Base-by-base conservation (phyloP, 2,797 vertebrate genomes). In the Petrocephalus sullivani region DNA sequence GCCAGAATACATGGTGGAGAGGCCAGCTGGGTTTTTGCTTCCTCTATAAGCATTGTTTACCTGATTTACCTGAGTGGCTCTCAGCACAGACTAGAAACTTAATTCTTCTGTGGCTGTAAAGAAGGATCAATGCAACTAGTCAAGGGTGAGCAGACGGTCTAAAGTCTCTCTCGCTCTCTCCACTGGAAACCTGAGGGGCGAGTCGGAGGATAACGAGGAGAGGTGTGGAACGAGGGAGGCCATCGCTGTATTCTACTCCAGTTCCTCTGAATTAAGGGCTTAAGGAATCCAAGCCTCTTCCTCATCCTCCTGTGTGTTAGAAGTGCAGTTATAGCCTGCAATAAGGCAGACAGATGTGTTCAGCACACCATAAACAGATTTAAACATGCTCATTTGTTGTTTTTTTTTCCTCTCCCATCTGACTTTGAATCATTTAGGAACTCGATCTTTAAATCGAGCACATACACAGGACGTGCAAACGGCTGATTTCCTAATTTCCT, bases 61-160 rank as follows among this genome's bases (percentile, higher is more conserved):
- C 90, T 91, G 92, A 94, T 95, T 94, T 37, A 37, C 56, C 21
- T 58, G 94, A 92, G 93, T 90, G 7, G 49, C 88, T 92, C 92
- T 92, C 89, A 89, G 92, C 94, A 94, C 94, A 94, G 94, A 94
- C 92, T 92, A 92, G 94, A 94, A 94, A 93, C 92, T 94, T 94
- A 95, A 94, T 93, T 93, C 92, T 46, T 28, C 19, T 46, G 75
- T 58, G 46, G 78, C 81, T 28, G 81, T 37, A 5, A 83, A 58
- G 41, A n/a, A 57, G 10, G 23, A 51, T 64, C 87, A 21, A 53
- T 84, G 28, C 78, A 61, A 28, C 87, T n/a, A 56, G 57, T 49
- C 23, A 57, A 23, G 78, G 33, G 41, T 83, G 57, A 61, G 78
- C 41, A 81, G 46, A 53, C 9, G 28, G 28, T 58, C 23, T 85